Percentiles rank a stretch among this genome's conserved stretches.
phyloP scores from a whole-genome alignment of 2,888 invertebrate genomes.

The Tolmerus cingulatus region DNA sequence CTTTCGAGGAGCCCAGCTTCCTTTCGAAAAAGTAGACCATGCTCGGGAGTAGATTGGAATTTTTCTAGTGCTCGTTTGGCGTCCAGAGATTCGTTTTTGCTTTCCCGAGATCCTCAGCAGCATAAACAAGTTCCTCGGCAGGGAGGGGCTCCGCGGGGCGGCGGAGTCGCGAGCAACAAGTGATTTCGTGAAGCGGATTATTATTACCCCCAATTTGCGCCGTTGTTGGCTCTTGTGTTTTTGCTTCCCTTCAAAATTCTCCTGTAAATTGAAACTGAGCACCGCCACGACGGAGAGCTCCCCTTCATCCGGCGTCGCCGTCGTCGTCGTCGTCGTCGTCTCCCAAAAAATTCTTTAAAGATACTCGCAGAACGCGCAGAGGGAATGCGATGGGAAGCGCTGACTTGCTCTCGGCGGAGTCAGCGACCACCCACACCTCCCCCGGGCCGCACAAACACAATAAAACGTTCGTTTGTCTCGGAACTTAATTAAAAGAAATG shows the following conservation, averaged over 20 bases:
- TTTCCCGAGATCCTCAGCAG: neutral
- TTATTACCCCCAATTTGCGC: constrained; percentile 41
- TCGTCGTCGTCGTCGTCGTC: neutral
- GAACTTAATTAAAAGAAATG: constrained; percentile 50
- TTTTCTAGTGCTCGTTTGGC: neutral
- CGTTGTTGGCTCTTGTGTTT: constrained; percentile 41
- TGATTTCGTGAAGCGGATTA: constrained; percentile 41
- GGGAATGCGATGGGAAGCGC: neutral
- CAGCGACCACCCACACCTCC: neutral
- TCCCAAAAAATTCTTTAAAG: constrained; percentile 5
- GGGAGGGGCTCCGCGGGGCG: neutral
- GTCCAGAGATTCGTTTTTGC: neutral
- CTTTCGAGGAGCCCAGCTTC: neutral
- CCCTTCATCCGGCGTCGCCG: neutral
- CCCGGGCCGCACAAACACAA: constrained; percentile 25
- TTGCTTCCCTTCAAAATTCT: constrained; percentile 42
- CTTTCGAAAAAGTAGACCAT: neutral
- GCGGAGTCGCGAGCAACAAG: constrained; percentile 30
- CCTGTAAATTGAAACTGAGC: constrained; percentile 42
- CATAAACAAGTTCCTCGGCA: neutral
- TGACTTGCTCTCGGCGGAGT: neutral
- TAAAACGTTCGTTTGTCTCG: constrained; percentile 48
- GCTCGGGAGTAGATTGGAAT: neutral
- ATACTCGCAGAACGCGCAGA: constrained; percentile 8
- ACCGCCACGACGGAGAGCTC: neutral